These are phyloP conservation scores for Heliconius aoede DNA, from an alignment of 2,888 invertebrate species.

Conservation along the genomic window DNA sequence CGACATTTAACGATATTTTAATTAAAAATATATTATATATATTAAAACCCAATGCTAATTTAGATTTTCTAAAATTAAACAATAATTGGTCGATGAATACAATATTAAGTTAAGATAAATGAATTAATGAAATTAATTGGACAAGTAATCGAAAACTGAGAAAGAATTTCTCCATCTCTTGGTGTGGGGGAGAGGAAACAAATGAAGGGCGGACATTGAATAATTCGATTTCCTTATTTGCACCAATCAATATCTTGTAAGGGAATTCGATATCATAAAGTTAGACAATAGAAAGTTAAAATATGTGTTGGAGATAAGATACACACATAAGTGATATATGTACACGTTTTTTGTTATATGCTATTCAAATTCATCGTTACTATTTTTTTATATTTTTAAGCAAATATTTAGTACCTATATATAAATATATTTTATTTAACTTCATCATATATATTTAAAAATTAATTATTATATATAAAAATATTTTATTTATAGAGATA, in stretches of 20 bases:
- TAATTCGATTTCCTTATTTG: slow-evolving; percentile 84
- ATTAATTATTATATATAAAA: too few species aligned
- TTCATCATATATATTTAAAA: too few species aligned
- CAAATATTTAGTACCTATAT: background rate
- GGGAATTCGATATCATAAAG: slow-evolving; percentile 69
- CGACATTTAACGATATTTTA: too few species aligned
- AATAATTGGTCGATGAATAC: slow-evolving; percentile 57
- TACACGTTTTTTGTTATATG: background rate
- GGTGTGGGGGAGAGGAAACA: slow-evolving; percentile 79
- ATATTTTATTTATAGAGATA: background rate
- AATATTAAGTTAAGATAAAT: slow-evolving; percentile 79
- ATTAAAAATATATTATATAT: background rate
- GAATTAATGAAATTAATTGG: slow-evolving; percentile 84
- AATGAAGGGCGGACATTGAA: slow-evolving; percentile 84
- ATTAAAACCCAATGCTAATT: background rate
- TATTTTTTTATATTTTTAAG: background rate
- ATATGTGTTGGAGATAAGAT: slow-evolving; percentile 19
- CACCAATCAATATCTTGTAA: slow-evolving; percentile 81
- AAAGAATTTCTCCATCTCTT: slow-evolving; percentile 83
- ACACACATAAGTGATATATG: background rate
- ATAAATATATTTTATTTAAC: background rate
- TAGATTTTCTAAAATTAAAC: slow-evolving; percentile 11
- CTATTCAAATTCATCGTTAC: background rate
- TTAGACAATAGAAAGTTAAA: slow-evolving; percentile 51
- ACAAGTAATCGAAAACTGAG: slow-evolving; percentile 84